Evolutionary conservation across 2,113 vertebrate species (phyloP).

Genomic region (Pterophyllum scalare): DNA sequence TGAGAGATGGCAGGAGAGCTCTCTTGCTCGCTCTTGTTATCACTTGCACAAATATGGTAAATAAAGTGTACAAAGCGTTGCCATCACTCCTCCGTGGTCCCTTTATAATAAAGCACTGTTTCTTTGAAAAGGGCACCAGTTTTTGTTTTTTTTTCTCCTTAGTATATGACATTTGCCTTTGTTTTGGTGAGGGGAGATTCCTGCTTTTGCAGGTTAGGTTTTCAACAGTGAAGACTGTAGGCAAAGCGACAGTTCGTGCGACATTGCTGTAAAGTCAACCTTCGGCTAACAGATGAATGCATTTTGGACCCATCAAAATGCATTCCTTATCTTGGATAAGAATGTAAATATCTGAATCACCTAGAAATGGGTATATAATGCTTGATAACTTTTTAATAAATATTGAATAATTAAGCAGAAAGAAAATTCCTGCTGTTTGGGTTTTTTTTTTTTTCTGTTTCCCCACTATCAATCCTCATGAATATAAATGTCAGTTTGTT

Average conservation of each 20-base stretch:
- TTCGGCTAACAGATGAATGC: not conserved
- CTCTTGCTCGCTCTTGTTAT: not conserved
- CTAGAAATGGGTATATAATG: not conserved
- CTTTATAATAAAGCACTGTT: not conserved
- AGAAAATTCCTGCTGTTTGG: not conserved
- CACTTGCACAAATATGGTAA: not conserved
- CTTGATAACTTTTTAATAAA: not conserved
- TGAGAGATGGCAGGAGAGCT: not conserved
- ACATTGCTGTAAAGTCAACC: not conserved
- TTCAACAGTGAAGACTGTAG: not conserved
- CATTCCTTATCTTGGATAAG: not conserved
- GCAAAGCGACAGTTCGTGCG: conserved; percentile 34
- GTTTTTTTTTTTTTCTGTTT: not conserved
- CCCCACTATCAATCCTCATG: conserved; percentile 17
- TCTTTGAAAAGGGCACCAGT: conserved; percentile 10
- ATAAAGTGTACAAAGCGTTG: not conserved
- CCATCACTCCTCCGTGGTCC: not conserved
- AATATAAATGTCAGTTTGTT: conserved; percentile 47
- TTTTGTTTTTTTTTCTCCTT: not conserved
- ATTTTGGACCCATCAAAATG: not conserved
- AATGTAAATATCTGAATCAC: not conserved
- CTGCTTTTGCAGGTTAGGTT: conserved; percentile 24
- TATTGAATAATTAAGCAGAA: not conserved
- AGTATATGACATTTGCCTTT: conserved; percentile 23
- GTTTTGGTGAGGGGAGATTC: not conserved